These are phyloP conservation scores for Psilopsiagon aymara DNA, from an alignment of 2,113 vertebrate genomes.

Conservation along the genomic window DNA sequence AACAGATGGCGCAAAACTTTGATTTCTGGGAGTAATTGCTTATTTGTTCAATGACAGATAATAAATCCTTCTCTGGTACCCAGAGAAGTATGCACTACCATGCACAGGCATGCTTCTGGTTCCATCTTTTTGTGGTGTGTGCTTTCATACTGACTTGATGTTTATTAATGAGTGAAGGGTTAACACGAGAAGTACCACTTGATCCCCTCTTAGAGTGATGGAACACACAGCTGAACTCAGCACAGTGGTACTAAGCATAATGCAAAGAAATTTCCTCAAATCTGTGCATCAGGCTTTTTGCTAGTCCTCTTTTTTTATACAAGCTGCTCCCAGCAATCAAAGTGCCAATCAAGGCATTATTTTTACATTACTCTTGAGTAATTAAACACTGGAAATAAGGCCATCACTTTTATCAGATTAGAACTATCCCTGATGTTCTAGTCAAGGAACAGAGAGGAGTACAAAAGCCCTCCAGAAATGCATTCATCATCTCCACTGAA, in stretches of 20 bases:
- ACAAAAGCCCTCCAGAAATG: background rate
- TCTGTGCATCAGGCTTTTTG: background rate
- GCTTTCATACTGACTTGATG: background rate
- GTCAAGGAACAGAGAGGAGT: background rate
- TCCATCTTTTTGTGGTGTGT: background rate
- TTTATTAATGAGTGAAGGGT: background rate
- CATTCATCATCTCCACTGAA: background rate
- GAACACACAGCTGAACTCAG: background rate
- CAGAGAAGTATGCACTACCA: background rate
- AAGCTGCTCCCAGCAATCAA: background rate
- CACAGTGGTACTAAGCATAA: background rate
- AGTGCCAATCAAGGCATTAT: background rate
- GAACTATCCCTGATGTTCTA: background rate
- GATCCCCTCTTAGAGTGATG: background rate
- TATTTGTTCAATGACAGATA: background rate
- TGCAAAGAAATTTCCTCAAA: background rate
- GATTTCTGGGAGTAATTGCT: background rate
- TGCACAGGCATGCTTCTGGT: background rate
- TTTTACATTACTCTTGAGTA: background rate
- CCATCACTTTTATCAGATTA: background rate
- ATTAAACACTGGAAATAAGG: background rate
- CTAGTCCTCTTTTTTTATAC: background rate
- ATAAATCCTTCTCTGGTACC: background rate
- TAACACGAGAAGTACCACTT: background rate
- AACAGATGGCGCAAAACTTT: background rate